phyloP scores from a whole-genome alignment of 2,113 vertebrate genomes.

The Onychostruthus taczanowskii region DNA sequence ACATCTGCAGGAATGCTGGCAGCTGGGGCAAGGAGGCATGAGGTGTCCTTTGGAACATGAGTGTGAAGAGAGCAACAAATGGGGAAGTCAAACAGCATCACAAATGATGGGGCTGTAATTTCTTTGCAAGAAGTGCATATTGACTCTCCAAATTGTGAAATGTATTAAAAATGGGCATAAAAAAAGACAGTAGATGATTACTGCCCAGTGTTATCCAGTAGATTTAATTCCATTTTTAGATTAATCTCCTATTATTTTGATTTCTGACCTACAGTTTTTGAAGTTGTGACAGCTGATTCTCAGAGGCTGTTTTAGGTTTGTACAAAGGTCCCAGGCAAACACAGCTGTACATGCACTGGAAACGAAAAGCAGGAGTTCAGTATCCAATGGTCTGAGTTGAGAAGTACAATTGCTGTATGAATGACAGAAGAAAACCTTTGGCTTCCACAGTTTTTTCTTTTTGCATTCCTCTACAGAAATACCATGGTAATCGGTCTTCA shows the following conservation, averaged over 20 bases:
- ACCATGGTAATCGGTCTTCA: background rate
- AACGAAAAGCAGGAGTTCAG: background rate
- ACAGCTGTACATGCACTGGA: fast-evolving
- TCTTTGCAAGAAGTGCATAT: background rate
- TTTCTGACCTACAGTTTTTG: background rate
- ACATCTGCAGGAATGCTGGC: background rate
- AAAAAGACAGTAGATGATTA: background rate
- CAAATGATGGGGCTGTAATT: background rate
- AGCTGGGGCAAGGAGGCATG: background rate
- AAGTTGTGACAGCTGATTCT: background rate
- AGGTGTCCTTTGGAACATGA: background rate
- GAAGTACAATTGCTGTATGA: background rate
- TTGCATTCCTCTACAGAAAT: background rate
- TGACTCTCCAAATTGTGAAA: background rate
- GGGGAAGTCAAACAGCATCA: background rate
- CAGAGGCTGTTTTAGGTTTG: background rate
- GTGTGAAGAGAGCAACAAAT: background rate
- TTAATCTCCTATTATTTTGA: background rate
- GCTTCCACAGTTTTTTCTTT: background rate
- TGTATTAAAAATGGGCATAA: background rate
- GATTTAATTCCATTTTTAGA: background rate
- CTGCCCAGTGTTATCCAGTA: background rate
- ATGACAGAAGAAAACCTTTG: background rate
- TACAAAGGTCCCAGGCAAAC: background rate
- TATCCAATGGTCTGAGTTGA: background rate